Evolutionary conservation across 1,140 invertebrate genomes (phyloP), one percentile per base, ranked within the genome.

Genomic region (Magallana angulata): DNA sequence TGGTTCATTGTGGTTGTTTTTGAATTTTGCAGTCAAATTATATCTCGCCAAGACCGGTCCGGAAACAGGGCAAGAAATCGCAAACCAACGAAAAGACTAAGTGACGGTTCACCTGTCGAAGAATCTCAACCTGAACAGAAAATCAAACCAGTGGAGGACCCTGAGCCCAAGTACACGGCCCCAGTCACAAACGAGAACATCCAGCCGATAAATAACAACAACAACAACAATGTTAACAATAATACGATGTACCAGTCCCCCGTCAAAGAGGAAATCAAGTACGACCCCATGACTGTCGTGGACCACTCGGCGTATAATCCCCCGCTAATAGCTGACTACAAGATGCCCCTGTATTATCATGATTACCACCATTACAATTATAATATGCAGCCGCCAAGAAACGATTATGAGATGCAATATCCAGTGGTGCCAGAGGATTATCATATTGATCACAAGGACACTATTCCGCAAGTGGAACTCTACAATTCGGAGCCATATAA

Each of bases 191-290:
- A 84, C 18, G 82, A 62, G 8, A 59, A 84, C 58, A 84, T 84
- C 14, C 82, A 59, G 58, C 59, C 82, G 24, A 48, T 84, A 30
- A 84, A 84, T 58, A 84, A 36, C 56, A 62, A 84, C 16, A 62
- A 84, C 18, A 58, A 62, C 3, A 59, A 84, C 58, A 84, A 84
- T 59, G 60, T 18, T 8, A 62, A 84, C 68, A 76, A 76, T 76
- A 76, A 76, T 2, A 76, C 68, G 8, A 84, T 84, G 18, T 84
- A 84, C 36, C 82, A 84, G 9, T n/a, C 82, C 16, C 82, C 56
- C 56, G 60, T 84, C 58, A 84, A 88, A 81, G 68, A 84, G 58
- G 87, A 88, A 84, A 88, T 88, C n/a, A 88, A 85, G 83, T 85
- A 59, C 58, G 87, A 88, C 30, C 84, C 87, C 36, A 76, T 82